These are phyloP conservation scores for Eumeta japonica DNA, from an alignment of 1,140 invertebrate species.

Conservation along the genomic window DNA sequence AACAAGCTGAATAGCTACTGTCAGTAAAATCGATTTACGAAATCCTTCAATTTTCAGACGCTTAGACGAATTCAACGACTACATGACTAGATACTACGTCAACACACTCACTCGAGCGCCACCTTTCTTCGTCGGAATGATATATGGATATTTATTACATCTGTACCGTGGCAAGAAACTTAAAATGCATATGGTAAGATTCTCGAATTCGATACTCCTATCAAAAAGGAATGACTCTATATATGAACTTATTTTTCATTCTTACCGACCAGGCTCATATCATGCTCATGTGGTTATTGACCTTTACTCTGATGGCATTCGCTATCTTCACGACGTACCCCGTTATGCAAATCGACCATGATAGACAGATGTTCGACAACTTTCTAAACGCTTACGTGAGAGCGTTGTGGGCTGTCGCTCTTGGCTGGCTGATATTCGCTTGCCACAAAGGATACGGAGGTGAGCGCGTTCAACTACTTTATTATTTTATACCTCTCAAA, in stretches of 20 bases:
- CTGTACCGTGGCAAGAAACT: conserved; percentile 9
- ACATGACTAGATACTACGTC: conserved; percentile 20
- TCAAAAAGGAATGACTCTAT: no score
- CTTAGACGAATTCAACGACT: conserved; percentile 4
- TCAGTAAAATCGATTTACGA: not conserved
- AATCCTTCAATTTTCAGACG: conserved; percentile 10
- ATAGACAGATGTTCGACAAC: conserved; percentile 18
- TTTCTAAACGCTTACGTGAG: conserved; percentile 60
- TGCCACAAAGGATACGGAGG: conserved; percentile 67
- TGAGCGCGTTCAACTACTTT: conserved; percentile 24
- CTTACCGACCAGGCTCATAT: no score
- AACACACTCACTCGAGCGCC: conserved; percentile 30
- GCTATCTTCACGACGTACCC: conserved; percentile 19
- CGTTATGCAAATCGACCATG: conserved; percentile 13
- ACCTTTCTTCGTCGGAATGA: conserved; percentile 37
- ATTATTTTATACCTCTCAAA: no score
- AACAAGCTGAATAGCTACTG: conserved; percentile 1
- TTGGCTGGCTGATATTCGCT: conserved; percentile 70
- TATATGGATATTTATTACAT: conserved; percentile 29
- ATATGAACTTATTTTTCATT: no score
- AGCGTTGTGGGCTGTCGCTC: conserved; percentile 58
- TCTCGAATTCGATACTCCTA: no score
- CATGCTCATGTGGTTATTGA: conserved; percentile 15
- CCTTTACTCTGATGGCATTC: conserved; percentile 17
- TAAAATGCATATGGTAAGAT: conserved; percentile 10